Conservation (phyloP, 2,797 vertebrate species). For the Danionella dracula region DNA sequence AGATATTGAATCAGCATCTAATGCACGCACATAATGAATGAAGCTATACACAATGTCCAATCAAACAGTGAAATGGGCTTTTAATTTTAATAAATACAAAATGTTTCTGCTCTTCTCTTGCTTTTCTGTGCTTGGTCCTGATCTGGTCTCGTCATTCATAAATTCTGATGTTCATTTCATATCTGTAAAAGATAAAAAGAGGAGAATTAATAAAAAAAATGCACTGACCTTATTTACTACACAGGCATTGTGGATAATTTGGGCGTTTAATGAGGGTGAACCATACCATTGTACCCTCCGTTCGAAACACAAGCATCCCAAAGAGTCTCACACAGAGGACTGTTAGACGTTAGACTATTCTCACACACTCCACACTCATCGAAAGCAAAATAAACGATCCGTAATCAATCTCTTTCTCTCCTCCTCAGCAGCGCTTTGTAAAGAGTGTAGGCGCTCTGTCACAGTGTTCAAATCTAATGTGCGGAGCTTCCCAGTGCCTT, state of each 20-base stretch:
- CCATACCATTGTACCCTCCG: neutral
- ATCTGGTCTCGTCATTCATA: too few relatives aligned
- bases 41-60: too few relatives aligned
- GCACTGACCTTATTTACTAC: neutral
- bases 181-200: slow-evolving; percentile 7
- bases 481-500: slow-evolving; percentile 74
- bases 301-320: slow-evolving; percentile 6
- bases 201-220: neutral
- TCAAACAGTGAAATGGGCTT: too few relatives aligned
- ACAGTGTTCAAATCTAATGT: slow-evolving; percentile 68
- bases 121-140: neutral
- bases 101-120: neutral
- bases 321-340: neutral
- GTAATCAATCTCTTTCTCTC: slow-evolving; percentile 35
- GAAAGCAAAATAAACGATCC: slow-evolving; percentile 25
- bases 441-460: slow-evolving; percentile 56
- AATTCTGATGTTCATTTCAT: neutral
- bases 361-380: slow-evolving; percentile 24
- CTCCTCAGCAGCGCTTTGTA: slow-evolving; percentile 32
- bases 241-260: neutral
- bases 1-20: too few relatives aligned
- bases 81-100: too few relatives aligned
- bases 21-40: too few relatives aligned
- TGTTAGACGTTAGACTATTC: slow-evolving; percentile 30
- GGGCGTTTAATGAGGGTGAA: slow-evolving; percentile 1